A percentile compares a stretch with the other conserved stretches of the same genome.
Evolutionary conservation across 2,888 invertebrate genomes (phyloP).

Genomic region (Hartigia nigra): DNA sequence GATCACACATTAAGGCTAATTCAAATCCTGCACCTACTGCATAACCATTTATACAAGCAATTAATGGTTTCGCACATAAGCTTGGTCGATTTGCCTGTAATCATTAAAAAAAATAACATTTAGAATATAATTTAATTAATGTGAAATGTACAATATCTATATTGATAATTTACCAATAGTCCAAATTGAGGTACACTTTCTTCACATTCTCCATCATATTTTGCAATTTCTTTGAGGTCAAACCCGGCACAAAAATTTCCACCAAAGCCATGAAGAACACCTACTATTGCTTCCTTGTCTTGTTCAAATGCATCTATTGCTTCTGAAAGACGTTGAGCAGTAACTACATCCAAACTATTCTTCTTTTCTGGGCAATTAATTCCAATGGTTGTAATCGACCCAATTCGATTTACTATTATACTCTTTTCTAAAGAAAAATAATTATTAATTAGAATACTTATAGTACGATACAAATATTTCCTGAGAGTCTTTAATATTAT

Average conservation of each 20-base stretch:
- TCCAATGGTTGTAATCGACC: constrained; percentile 80
- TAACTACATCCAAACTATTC: constrained; percentile 82
- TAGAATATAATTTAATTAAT: not conserved
- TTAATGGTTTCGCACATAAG: constrained; percentile 84
- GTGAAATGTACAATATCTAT: not conserved
- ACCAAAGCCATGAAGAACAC: constrained; percentile 90
- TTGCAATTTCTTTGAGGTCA: constrained; percentile 82
- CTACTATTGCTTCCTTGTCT: constrained; percentile 76
- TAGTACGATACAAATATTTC: not conserved
- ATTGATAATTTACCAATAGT: constrained; percentile 42
- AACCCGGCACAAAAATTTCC: constrained; percentile 95
- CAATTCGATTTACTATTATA: constrained; percentile 72
- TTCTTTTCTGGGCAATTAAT: constrained; percentile 86
- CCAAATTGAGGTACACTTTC: constrained; percentile 54
- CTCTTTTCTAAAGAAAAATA: constrained; percentile 48
- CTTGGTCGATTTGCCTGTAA: constrained; percentile 75
- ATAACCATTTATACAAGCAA: constrained; percentile 91
- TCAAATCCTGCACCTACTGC: constrained; percentile 94
- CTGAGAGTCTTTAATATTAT: not conserved
- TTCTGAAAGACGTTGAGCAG: constrained; percentile 75
- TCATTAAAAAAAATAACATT: constrained; percentile 3
- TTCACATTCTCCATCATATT: constrained; percentile 45
- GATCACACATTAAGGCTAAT: constrained; percentile 90
- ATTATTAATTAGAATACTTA: not conserved
- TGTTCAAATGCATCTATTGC: constrained; percentile 85